A percentile compares a stretch with the other conserved stretches of the same genome.
phyloP scores from a whole-genome alignment of 2,888 invertebrate genomes.

The Rhagophthalmus giganteus region DNA sequence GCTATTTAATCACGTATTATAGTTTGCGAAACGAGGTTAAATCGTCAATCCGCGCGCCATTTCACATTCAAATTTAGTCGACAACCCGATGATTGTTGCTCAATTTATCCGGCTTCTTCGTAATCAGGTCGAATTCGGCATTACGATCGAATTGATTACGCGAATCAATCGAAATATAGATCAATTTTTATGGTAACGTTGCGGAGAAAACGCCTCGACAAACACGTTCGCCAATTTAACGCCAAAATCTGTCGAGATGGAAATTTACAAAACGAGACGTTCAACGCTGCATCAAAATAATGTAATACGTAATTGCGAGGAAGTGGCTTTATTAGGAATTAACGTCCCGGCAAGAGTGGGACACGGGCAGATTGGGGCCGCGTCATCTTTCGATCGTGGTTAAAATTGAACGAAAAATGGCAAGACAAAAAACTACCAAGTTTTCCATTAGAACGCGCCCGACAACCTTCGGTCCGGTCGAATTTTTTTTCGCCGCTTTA shows the following conservation, averaged over 20 bases:
- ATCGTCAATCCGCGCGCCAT: no score
- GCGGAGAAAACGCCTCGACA: slow-evolving; percentile 19
- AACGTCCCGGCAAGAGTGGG: slow-evolving; percentile 21
- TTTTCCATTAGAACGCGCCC: slow-evolving; percentile 3
- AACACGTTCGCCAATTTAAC: slow-evolving; percentile 31
- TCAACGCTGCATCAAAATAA: slow-evolving; percentile 17
- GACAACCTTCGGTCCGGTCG: slow-evolving; percentile 4
- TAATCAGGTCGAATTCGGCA: no score
- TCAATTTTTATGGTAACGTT: no score
- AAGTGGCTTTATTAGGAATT: slow-evolving; percentile 29
- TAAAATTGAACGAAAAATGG: no score
- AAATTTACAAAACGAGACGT: slow-evolving; percentile 33
- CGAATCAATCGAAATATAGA: no score
- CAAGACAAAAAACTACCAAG: not conserved
- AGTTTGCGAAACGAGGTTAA: no score
- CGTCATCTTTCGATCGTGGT: no score
- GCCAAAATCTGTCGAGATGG: slow-evolving; percentile 30
- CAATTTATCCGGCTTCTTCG: no score
- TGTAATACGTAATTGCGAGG: slow-evolving; percentile 30
- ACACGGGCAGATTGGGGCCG: slow-evolving; percentile 12
- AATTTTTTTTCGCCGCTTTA: no score
- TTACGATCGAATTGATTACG: not conserved
- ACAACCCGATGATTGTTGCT: no score
- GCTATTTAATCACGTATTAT: no score
- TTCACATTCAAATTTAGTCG: no score